Evolutionary conservation across 1,140 invertebrate genomes (phyloP), one percentile per base, ranked within the genome.

Genomic region (Drosophila oshimai): DNA sequence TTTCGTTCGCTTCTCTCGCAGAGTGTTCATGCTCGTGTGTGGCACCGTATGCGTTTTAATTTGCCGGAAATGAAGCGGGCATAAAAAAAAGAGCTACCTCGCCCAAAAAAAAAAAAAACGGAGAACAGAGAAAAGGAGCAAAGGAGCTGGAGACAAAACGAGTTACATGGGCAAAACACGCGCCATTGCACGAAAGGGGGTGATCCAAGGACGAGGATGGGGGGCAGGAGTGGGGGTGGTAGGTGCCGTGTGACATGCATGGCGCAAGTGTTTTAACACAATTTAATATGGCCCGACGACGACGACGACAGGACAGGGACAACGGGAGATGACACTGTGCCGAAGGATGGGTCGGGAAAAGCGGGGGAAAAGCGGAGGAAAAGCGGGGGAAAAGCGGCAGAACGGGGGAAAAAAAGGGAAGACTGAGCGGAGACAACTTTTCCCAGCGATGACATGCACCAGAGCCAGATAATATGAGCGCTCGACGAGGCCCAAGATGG

Each of bases 231-330:
- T 2, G 37, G 39, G 3, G 17, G 24, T 1, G 7, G 33, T 2
- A 20, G 18, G 65, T 39, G 74, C 42, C 29, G 45, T 45, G 60
- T 44, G 62, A 74, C 68, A 81, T 81, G 73, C 62, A 83, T 74
- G 74, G 79, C 79, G 70, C 79, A 83, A 83, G 79, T 83, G 79
- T 84, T 83, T 83, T 83, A 83, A 83, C 79, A 83, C 79, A 83
- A 83, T 83, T 83, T 86, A 86, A 83, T 83, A 83, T 83, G 70
- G 71, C 70, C 78, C 76, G 71, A 74, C 76, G 58, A 70, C 74
- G 64, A 76, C 22, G 41, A 44, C n/a, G n/a, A n/a, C n/a, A n/a
- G n/a, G n/a, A n/a, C 49, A 68, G 49, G 39, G 72, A 67, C 60
- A 24, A 72, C 44, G 42, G 68, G 42, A 71, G 68, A 60, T 64